These are phyloP conservation scores for Limnephilus lunatus DNA, from an alignment of 2,888 invertebrate species.

Conservation along the genomic window DNA sequence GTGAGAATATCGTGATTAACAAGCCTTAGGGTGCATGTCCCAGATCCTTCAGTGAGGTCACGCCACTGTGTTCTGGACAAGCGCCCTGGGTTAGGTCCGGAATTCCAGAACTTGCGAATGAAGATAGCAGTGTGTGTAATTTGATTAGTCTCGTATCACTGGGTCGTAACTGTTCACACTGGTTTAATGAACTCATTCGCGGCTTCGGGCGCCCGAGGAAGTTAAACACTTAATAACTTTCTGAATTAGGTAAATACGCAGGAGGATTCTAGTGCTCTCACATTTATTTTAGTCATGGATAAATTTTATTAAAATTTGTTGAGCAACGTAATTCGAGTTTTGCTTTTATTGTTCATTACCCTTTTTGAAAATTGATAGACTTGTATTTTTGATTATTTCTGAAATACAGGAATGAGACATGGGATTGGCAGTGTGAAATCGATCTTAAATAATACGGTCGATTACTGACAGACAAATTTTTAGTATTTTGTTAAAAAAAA, in stretches of 20 bases:
- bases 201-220: background rate
- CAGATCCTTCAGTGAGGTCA: background rate
- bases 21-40: background rate
- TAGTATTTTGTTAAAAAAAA: no score
- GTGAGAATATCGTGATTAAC: background rate
- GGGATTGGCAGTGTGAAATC: no score
- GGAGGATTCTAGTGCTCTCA: background rate
- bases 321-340: background rate
- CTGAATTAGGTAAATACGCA: background rate
- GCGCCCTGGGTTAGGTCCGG: background rate
- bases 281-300: background rate
- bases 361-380: no score
- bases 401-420: no score
- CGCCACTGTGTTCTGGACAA: background rate
- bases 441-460: no score
- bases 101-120: background rate
- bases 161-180: background rate
- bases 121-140: background rate
- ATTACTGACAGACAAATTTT: no score
- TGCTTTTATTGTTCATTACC: no score
- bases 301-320: background rate
- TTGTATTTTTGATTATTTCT: no score
- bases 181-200: constrained; percentile 3
- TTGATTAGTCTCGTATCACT: constrained; percentile 4
- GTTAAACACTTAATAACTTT: background rate